Evolutionary conservation across 1,140 invertebrate genomes (phyloP), one percentile per base, ranked within the genome.

Genomic region (Sinella curviseta): DNA sequence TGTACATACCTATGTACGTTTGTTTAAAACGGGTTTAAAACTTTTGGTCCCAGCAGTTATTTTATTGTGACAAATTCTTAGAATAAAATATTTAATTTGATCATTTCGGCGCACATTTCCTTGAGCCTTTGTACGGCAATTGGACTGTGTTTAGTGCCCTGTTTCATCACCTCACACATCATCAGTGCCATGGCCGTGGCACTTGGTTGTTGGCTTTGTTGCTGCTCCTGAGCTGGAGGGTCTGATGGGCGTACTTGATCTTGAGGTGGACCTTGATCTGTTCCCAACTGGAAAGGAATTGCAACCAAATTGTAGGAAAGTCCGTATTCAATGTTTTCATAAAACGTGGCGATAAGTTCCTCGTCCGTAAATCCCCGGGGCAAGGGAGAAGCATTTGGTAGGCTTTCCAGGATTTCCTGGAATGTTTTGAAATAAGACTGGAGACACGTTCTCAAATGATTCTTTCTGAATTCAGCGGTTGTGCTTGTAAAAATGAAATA

Each of bases 401-500:
- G 24, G 12, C 28, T 39, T 1, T 67, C 1, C 31, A 83, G 54
- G 26, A 34, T 67, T 0, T 4, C 28, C 0, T 26, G 26, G 30
- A 83, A 84, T 75, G 34, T 3, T 0, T 83, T 24, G 55, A 78
- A 84, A 35, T 83, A 84, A 0, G 26, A 12, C 17, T 76, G 20
- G 16, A 83, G 55, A 1, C 77, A 16, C 12, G 14, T 26, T 2
- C 28, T 16, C 24, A 83, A 75, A 76, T 83, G 74, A 0, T 60
- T 20, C 60, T 77, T 77, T 0, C 83, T 31, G 20, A 84, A 80
- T 31, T 82, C 77, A 0, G 82, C 73, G 1, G 80, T 80, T 0
- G 83, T 84, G n/a, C 78, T 80, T 0, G 80, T 78, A 26, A 20
- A 79, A 36, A 83, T 78, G 36, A 84, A 82, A 39, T 82, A 82